Evolutionary conservation across 2,113 vertebrate genomes (phyloP).

Genomic region (Ranitomeya variabilis): DNA sequence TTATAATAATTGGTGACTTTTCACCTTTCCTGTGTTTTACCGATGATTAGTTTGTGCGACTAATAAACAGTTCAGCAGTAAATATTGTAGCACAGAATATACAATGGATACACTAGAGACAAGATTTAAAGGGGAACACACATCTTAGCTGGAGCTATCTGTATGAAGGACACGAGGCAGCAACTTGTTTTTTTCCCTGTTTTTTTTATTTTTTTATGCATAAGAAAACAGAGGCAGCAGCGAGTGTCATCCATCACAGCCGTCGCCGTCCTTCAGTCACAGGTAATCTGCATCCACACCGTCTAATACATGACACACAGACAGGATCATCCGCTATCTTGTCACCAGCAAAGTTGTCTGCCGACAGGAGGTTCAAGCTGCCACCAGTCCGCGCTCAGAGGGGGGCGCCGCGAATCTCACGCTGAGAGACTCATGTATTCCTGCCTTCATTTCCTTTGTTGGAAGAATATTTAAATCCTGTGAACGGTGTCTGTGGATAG

Average conservation of each 20-base stretch:
- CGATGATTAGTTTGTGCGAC: too few relatives aligned
- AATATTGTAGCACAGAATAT: too few relatives aligned
- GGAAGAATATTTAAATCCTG: too few relatives aligned
- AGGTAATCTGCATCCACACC: constrained; percentile 2
- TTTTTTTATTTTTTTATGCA: neutral
- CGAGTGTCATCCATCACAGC: neutral
- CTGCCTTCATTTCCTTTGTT: neutral
- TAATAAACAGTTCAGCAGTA: too few relatives aligned
- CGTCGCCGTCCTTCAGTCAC: neutral
- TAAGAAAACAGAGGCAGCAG: neutral
- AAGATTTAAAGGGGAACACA: neutral
- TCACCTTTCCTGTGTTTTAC: too few relatives aligned
- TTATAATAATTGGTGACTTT: too few relatives aligned
- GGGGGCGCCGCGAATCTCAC: neutral
- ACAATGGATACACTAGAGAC: too few relatives aligned
- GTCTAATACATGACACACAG: neutral
- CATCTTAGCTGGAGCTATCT: neutral
- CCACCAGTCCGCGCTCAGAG: neutral
- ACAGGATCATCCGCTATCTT: constrained; percentile 3
- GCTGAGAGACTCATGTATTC: neutral
- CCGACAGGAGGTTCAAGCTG: neutral
- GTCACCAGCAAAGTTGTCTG: neutral
- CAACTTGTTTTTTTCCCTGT: neutral
- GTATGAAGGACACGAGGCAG: neutral
- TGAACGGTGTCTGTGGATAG: too few relatives aligned